Base-by-base conservation (phyloP, 1,140 invertebrate species). In the Eufriesea mexicana region DNA sequence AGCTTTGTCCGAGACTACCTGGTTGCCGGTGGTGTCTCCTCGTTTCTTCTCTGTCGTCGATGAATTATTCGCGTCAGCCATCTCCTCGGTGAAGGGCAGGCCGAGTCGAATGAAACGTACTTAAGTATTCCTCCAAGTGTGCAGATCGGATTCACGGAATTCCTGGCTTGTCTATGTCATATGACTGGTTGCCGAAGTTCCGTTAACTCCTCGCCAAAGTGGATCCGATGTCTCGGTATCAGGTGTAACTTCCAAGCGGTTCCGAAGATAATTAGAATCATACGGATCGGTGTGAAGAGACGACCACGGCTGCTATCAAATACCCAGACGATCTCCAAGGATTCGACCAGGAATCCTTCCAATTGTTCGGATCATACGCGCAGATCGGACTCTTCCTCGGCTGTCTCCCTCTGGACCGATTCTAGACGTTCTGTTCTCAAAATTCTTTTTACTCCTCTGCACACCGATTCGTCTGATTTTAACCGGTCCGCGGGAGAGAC, bases 401-500 rank as follows among this genome's bases (percentile, higher is more conserved):
- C 4, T 14, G 18, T 42, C 47, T 42, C 5, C 6, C 45, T 47
- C 8, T 42, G 5, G 45, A 54, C 20, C 49, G 35, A n/a, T 35
- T 47, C n/a, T 28, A 16, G 5, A 2, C 10, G 20, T 62, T 16
- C n/a, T 10, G 20, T 25, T 49, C 28, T 20, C 4, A 6, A 51
- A 20, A 20, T 14, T 18, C 16, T 76, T 35, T 35, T 42, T 45
- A 9, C 16, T 59, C 18, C 10, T 42, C 25, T 61, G 59, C 47
- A 51, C 9, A 68, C 35, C 64, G 49, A 23, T 77, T 57, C 45
- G 55, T 75, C 25, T 35, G n/a, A 67, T 80, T 81, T 79, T 47
- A 54, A 64, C 66, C 72, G 67, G 82, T 75, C 81, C 80, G 73
- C 68, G 68, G 66, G 76, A 86, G 82, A 86, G 81, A 88, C 84